Evolutionary conservation across 2,888 invertebrate genomes (phyloP).

Genomic region (Girardia tigrina): DNA sequence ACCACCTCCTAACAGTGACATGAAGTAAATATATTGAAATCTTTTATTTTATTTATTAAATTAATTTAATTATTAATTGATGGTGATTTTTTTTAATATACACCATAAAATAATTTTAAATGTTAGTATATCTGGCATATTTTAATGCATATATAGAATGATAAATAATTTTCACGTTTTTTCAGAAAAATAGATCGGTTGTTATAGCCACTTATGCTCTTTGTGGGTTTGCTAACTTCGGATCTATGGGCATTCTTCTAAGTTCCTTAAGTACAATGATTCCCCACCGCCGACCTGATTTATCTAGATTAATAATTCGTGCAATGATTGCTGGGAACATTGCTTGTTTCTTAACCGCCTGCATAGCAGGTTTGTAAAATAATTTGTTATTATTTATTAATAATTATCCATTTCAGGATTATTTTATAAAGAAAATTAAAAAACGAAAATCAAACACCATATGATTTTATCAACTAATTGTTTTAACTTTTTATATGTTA

Average conservation of each 20-base stretch:
- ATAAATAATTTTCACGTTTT: not conserved
- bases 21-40: too few relatives aligned
- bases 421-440: too few relatives aligned
- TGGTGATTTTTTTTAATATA: too few relatives aligned
- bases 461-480: too few relatives aligned
- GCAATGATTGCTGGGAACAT: conserved; percentile 38
- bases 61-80: too few relatives aligned
- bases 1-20: too few relatives aligned
- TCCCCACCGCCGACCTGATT: conserved; percentile 38
- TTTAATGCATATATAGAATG: not conserved
- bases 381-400: not conserved
- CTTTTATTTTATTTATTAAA: too few relatives aligned
- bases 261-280: conserved; percentile 40
- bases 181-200: conserved; percentile 24
- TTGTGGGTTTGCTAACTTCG: conserved; percentile 41
- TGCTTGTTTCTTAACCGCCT: conserved; percentile 38
- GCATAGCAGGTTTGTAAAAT: conserved; percentile 35
- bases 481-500: too few relatives aligned
- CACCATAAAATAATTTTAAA: too few relatives aligned
- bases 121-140: not conserved
- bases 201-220: conserved; percentile 42
- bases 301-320: conserved; percentile 39
- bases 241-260: conserved; percentile 40
- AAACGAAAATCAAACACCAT: too few relatives aligned
- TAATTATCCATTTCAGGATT: too few relatives aligned